These are phyloP conservation scores for Ctenodactylus gundi DNA, from an alignment of 2,113 vertebrate genomes.

Conservation along the genomic window DNA sequence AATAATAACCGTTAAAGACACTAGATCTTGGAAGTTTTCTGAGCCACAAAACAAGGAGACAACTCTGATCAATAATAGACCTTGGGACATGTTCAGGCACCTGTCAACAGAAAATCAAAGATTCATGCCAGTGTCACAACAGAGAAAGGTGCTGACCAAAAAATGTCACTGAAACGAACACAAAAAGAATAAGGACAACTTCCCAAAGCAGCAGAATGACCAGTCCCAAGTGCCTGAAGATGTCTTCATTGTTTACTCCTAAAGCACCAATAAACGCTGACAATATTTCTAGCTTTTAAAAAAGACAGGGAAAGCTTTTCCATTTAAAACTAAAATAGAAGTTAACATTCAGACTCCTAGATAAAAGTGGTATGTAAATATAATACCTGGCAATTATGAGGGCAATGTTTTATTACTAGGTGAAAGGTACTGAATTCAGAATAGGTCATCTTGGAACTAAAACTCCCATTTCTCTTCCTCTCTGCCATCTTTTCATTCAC, in stretches of 20 bases:
- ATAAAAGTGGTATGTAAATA: slow-evolving; percentile 25
- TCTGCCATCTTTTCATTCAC: not conserved
- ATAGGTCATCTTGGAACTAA: slow-evolving; percentile 6
- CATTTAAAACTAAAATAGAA: slow-evolving; percentile 8
- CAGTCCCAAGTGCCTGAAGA: not conserved
- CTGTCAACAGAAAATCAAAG: not conserved
- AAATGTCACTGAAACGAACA: not conserved
- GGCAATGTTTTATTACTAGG: slow-evolving; percentile 23
- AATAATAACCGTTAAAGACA: slow-evolving; percentile 34
- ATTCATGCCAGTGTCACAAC: not conserved
- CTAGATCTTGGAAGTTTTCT: slow-evolving; percentile 21
- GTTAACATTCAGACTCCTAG: not conserved
- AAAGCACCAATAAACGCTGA: not conserved
- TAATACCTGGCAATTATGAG: not conserved
- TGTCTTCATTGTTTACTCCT: not conserved
- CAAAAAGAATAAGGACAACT: slow-evolving; percentile 35
- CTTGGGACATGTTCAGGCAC: not conserved
- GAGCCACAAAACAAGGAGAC: slow-evolving; percentile 37
- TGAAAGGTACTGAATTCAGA: slow-evolving; percentile 27
- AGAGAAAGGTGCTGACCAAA: not conserved
- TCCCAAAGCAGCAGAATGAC: not conserved
- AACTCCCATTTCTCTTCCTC: slow-evolving; percentile 25
- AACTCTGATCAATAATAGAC: slow-evolving; percentile 28
- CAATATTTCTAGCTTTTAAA: slow-evolving; percentile 4
- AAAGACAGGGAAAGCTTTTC: too few relatives aligned